These are phyloP conservation scores for Heliopora coerulea DNA, from an alignment of 92 coral and sea anemone genomes.

Conservation along the genomic window DNA sequence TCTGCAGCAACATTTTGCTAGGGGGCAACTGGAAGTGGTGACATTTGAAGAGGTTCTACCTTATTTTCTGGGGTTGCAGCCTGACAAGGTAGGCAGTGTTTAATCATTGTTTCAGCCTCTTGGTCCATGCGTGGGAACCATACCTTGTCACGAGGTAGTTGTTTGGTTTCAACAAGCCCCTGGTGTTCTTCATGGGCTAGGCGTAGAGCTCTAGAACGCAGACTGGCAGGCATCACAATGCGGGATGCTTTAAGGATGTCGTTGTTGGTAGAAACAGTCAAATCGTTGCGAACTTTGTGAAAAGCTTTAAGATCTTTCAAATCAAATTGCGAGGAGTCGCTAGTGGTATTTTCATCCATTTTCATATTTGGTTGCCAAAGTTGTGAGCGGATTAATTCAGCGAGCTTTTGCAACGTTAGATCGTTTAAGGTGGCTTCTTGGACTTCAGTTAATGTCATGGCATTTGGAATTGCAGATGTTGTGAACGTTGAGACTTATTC, in stretches of 20 bases:
- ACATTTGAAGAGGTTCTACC: conserved; percentile 45
- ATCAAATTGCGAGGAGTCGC: not conserved
- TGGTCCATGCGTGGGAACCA: conserved; percentile 61
- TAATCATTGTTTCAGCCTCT: conserved; percentile 46
- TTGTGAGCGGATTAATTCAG: conserved; percentile 11
- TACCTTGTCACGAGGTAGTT: conserved; percentile 46
- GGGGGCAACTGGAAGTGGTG: conserved; percentile 34
- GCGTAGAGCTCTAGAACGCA: conserved; percentile 42
- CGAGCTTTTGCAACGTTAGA: conserved; percentile 12
- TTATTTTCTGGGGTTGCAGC: conserved; percentile 44
- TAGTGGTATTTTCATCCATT: not conserved
- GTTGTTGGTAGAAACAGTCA: conserved; percentile 41
- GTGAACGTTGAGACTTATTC: conserved; percentile 40
- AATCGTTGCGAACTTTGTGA: conserved; percentile 42
- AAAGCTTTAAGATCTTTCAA: conserved; percentile 28
- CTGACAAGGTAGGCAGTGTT: conserved; percentile 52
- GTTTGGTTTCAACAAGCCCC: conserved; percentile 57
- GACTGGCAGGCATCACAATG: conserved; percentile 44
- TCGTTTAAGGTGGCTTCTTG: conserved; percentile 28
- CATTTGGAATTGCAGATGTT: conserved; percentile 41
- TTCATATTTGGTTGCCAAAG: conserved; percentile 10
- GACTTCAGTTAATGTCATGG: conserved; percentile 45
- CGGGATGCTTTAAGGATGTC: conserved; percentile 42
- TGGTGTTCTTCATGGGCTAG: conserved; percentile 67
- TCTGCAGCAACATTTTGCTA: conserved; percentile 41